Percentiles rank a stretch among this genome's conserved stretches.
phyloP scores from a whole-genome alignment of 2,888 invertebrate genomes.

The Merodon equestris region DNA sequence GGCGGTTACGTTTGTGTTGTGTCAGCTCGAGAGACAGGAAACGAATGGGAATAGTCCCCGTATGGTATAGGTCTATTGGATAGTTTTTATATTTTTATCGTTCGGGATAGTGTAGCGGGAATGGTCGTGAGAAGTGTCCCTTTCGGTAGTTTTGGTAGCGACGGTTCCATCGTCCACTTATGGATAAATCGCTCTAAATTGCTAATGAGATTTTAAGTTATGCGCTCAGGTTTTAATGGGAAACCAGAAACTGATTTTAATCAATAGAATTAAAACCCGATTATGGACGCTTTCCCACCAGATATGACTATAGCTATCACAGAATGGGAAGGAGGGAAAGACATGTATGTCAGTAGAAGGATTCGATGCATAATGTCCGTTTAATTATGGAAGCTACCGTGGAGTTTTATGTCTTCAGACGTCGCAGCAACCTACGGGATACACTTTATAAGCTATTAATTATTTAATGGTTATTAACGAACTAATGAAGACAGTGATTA shows the following conservation, averaged over 20 bases:
- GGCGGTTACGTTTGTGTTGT: slow-evolving; percentile 52
- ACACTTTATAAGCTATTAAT: too few species aligned
- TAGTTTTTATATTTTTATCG: slow-evolving; percentile 1
- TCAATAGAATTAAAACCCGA: slow-evolving; percentile 58
- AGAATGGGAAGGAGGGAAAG: background rate
- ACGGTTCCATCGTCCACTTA: slow-evolving; percentile 26
- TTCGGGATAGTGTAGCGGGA: background rate
- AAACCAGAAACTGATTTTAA: slow-evolving; percentile 49
- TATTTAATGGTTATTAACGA: too few species aligned
- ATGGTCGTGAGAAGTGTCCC: slow-evolving; percentile 36
- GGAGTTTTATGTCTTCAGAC: slow-evolving; percentile 1
- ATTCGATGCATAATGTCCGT: slow-evolving; percentile 40
- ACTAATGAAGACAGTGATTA: too few species aligned
- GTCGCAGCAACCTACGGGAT: too few species aligned
- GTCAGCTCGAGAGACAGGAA: slow-evolving; percentile 50
- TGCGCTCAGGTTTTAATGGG: slow-evolving; percentile 43
- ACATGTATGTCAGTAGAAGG: slow-evolving; percentile 6
- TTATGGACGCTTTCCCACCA: slow-evolving; percentile 22
- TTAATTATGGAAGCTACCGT: slow-evolving; percentile 36
- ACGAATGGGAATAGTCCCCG: slow-evolving; percentile 51
- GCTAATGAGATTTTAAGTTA: slow-evolving; percentile 66
- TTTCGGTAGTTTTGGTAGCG: background rate
- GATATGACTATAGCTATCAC: too few species aligned
- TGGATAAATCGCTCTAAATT: slow-evolving; percentile 48
- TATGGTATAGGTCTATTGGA: slow-evolving; percentile 4